These are phyloP conservation scores for Asteroscopus sphinx DNA, from an alignment of 2,888 invertebrate species.

Conservation along the genomic window DNA sequence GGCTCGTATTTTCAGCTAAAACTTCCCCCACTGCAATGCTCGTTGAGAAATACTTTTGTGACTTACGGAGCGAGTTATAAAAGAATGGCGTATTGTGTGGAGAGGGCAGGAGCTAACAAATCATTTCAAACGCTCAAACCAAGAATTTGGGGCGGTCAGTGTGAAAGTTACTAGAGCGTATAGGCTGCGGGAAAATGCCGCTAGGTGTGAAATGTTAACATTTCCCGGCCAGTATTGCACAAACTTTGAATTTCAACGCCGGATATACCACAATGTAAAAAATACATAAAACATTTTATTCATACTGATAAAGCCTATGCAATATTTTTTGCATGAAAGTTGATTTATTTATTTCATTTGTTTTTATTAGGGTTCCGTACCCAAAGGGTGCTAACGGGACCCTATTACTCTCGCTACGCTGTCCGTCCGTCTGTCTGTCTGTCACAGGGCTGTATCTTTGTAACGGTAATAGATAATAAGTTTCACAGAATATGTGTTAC, in stretches of 20 bases:
- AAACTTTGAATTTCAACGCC: conserved; percentile 47
- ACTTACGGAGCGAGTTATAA: conserved; percentile 83
- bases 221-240: conserved; percentile 51
- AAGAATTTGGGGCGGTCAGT: conserved; percentile 68
- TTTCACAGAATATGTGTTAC: too few relatives aligned
- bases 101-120: conserved; percentile 72
- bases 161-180: conserved; percentile 58
- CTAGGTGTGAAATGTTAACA: conserved; percentile 51
- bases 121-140: conserved; percentile 70
- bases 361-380: too few relatives aligned
- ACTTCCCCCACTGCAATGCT: conserved; percentile 82
- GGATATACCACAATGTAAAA: conserved; percentile 48
- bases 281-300: conserved; percentile 43
- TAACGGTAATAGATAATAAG: too few relatives aligned
- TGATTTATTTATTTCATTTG: conserved; percentile 1
- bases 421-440: too few relatives aligned
- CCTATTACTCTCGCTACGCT: too few relatives aligned
- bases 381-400: too few relatives aligned
- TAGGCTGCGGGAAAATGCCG: conserved; percentile 53
- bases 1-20: conserved; percentile 86
- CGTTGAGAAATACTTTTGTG: conserved; percentile 83
- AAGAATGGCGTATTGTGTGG: conserved; percentile 78
- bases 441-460: too few relatives aligned
- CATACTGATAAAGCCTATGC: conserved; percentile 15
- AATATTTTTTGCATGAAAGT: conserved; percentile 36